phyloP scores from a whole-genome alignment of 2,797 vertebrate species.

The Mastacembelus armatus region DNA sequence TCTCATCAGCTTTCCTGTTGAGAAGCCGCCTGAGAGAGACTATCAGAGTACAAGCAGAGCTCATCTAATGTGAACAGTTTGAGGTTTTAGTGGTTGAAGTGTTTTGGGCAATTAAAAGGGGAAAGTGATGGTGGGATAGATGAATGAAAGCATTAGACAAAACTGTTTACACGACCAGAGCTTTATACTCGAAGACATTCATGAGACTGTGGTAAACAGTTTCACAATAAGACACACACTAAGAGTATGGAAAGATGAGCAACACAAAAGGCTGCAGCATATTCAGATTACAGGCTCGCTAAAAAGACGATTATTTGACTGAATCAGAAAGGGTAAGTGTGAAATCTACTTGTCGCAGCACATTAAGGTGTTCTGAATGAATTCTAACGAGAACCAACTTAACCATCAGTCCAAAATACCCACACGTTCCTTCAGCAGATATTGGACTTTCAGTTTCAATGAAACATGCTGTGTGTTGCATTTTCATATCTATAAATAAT shows the following conservation, averaged over 20 bases:
- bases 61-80: conserved; percentile 78
- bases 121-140: conserved; percentile 52
- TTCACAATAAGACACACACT: conserved; percentile 25
- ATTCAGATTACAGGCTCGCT: not conserved
- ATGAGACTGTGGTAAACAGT: conserved; percentile 25
- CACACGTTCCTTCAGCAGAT: not conserved
- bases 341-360: not conserved
- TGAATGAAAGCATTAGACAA: conserved; percentile 57
- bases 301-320: not conserved
- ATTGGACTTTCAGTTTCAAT: not conserved
- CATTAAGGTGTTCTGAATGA: not conserved
- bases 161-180: conserved; percentile 44
- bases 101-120: conserved; percentile 73
- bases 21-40: conserved; percentile 76
- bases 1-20: conserved; percentile 76
- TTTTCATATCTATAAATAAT: not conserved
- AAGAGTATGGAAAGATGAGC: conserved; percentile 17
- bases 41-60: conserved; percentile 77
- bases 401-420: not conserved
- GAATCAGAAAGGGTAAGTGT: not conserved
- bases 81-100: conserved; percentile 67
- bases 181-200: conserved; percentile 48
- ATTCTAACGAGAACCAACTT: not conserved
- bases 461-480: not conserved
- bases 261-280: not conserved